Percentiles rank a stretch among this genome's conserved stretches.
These are phyloP conservation scores for Reticulitermes lucifugus DNA, from an alignment of 2,888 invertebrate species.

Conservation along the genomic window DNA sequence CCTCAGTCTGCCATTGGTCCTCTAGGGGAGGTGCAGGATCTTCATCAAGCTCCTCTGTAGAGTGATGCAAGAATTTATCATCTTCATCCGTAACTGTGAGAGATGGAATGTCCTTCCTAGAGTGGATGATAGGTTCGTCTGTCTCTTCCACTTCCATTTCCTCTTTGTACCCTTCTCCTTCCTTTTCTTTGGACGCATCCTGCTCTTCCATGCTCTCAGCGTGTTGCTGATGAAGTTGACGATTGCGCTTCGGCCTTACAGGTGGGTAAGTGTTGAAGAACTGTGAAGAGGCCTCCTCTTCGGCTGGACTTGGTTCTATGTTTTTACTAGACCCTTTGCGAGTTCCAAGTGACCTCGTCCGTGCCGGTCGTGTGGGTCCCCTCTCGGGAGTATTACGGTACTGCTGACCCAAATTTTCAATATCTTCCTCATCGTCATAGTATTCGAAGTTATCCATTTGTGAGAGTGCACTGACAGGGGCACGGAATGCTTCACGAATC, in stretches of 20 bases:
- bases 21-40: background rate
- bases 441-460: constrained; percentile 67
- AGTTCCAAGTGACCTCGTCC: constrained; percentile 51
- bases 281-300: constrained; percentile 38
- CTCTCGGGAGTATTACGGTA: constrained; percentile 51
- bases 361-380: constrained; percentile 51
- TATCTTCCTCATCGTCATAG: constrained; percentile 54
- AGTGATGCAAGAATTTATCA: background rate
- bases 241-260: constrained; percentile 48
- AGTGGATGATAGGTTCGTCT: background rate
- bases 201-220: constrained; percentile 55
- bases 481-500: constrained; percentile 82
- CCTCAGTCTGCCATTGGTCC: constrained; percentile 39
- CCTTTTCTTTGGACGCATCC: constrained; percentile 21
- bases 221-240: constrained; percentile 46
- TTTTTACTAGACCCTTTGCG: constrained; percentile 47
- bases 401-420: constrained; percentile 47
- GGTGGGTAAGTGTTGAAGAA: constrained; percentile 52
- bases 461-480: constrained; percentile 73
- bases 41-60: constrained; percentile 3
- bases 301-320: constrained; percentile 45
- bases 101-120: background rate
- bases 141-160: constrained; percentile 3
- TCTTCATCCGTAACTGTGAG: background rate
- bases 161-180: constrained; percentile 20